Evolutionary conservation across 1,140 invertebrate species (phyloP).

Genomic region (Saccostrea glomerata): DNA sequence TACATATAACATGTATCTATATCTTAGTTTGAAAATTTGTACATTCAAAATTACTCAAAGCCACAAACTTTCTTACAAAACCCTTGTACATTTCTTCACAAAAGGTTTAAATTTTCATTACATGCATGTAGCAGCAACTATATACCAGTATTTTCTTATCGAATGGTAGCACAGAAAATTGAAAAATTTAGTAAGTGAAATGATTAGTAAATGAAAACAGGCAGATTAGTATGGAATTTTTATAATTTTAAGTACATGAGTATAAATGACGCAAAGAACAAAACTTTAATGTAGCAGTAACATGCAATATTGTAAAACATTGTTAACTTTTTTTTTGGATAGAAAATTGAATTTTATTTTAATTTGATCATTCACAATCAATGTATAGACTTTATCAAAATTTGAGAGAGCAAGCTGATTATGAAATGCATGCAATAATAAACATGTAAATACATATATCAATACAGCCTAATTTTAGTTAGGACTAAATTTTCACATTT

Average conservation of each 20-base stretch:
- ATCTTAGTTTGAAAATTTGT: no score
- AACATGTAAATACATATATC: neutral
- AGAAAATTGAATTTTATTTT: neutral
- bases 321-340: neutral
- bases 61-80: no score
- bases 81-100: no score
- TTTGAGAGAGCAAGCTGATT: neutral
- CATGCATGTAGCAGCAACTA: neutral
- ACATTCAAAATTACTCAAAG: no score
- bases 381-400: neutral
- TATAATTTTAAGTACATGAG: no score
- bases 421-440: slow-evolving; percentile 6
- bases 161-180: neutral
- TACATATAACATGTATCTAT: no score
- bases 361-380: neutral
- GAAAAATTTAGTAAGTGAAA: neutral
- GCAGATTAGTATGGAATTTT: neutral
- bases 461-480: slow-evolving; percentile 12
- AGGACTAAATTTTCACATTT: neutral
- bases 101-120: no score
- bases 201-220: neutral
- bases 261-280: neutral
- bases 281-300: neutral
- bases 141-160: neutral
- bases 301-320: neutral